phyloP scores from a whole-genome alignment of 2,113 vertebrate genomes.

The Sialia sialis region DNA sequence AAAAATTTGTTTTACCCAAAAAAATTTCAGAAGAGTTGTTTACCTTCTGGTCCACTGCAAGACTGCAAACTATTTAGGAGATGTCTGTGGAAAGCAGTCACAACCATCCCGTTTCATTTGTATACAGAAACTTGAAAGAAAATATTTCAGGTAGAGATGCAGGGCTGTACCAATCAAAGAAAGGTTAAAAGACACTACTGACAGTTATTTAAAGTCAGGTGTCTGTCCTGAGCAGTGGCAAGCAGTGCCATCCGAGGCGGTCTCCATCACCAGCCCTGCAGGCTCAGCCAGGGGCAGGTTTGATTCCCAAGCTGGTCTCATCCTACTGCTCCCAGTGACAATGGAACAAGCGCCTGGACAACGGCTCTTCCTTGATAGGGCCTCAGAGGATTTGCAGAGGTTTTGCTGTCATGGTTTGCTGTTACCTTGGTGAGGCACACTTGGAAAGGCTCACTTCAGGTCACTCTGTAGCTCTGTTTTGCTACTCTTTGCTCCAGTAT shows the following conservation, averaged over 20 bases:
- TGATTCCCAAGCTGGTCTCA: background rate
- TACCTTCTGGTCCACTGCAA: background rate
- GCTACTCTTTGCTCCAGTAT: background rate
- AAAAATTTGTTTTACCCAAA: background rate
- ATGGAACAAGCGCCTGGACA: background rate
- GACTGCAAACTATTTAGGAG: background rate
- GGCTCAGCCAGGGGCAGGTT: background rate
- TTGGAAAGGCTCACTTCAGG: background rate
- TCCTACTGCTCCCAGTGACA: background rate
- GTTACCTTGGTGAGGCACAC: background rate
- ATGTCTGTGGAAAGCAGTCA: background rate
- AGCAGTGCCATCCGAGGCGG: rapidly evolving
- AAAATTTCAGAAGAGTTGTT: background rate
- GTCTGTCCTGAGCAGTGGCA: background rate
- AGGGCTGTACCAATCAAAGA: background rate
- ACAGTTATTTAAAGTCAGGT: background rate
- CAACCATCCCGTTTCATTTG: background rate
- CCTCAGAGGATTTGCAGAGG: background rate
- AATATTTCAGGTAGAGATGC: background rate
- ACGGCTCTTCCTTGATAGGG: rapidly evolving
- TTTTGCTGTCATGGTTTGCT: background rate
- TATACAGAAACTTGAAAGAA: background rate
- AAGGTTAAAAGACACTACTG: background rate
- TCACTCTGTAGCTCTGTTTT: background rate
- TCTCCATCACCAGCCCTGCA: background rate